Conservation (phyloP, 2,797 vertebrate genomes). For the Premnoplex brunnescens region DNA sequence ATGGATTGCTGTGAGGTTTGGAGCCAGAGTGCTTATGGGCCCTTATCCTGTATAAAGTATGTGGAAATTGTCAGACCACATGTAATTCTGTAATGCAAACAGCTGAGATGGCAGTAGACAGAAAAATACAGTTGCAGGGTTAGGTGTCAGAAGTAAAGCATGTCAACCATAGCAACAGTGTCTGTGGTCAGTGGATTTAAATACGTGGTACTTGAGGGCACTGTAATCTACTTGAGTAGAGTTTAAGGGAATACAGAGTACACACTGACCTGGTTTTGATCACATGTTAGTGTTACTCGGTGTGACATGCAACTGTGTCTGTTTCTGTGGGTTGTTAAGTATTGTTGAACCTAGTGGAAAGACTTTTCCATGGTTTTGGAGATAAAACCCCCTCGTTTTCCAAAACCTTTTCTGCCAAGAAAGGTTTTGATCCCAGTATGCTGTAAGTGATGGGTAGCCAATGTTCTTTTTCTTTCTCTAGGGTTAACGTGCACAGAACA, state of each 20-base stretch:
- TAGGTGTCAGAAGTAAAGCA: neutral
- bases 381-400: neutral
- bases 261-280: neutral
- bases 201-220: neutral
- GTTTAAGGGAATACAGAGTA: fast-evolving
- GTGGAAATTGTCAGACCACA: neutral
- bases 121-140: neutral
- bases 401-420: neutral
- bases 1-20: neutral
- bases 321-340: neutral
- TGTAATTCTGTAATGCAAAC: neutral
- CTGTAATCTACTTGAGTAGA: fast-evolving
- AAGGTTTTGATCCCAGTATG: neutral
- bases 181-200: neutral
- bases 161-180: neutral
- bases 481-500: slow-evolving; percentile 95
- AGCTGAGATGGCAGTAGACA: neutral
- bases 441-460: neutral
- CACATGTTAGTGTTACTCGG: neutral
- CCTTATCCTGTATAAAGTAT: neutral
- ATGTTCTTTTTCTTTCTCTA: slow-evolving; percentile 4
- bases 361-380: neutral
- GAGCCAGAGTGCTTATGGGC: fast-evolving
- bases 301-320: neutral
- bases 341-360: neutral